phyloP scores from a whole-genome alignment of 2,888 invertebrate genomes.

The Schrankia costaestrigalis region DNA sequence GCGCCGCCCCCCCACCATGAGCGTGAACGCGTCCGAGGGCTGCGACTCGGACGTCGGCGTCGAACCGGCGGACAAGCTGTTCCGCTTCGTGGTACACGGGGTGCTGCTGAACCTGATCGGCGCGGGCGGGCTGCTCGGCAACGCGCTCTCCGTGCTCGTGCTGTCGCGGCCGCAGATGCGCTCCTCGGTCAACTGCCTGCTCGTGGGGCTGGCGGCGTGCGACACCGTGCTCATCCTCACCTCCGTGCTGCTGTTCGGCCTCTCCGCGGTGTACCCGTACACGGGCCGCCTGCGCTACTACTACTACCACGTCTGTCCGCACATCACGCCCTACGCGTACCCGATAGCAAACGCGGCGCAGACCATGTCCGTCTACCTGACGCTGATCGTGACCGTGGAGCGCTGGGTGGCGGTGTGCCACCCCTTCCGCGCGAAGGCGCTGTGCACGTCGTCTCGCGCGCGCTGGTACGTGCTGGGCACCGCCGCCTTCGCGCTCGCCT shows the following conservation, averaged over 20 bases:
- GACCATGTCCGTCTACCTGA: conserved; percentile 96
- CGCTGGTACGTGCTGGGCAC: conserved; percentile 92
- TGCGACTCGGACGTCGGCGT: conserved; percentile 67
- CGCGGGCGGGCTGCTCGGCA: conserved; percentile 92
- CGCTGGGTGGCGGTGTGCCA: conserved; percentile 97
- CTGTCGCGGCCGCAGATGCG: conserved; percentile 96
- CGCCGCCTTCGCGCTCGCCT: conserved; percentile 88
- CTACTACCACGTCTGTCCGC: conserved; percentile 89
- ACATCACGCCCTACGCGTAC: conserved; percentile 88
- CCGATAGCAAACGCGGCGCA: conserved; percentile 93
- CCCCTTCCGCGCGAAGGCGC: conserved; percentile 91
- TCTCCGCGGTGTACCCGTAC: conserved; percentile 92
- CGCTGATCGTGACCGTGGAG: conserved; percentile 93
- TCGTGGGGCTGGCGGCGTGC: conserved; percentile 95
- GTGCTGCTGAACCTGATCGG: conserved; percentile 90
- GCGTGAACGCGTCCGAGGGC: conserved; percentile 42
- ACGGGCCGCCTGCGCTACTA: conserved; percentile 88
- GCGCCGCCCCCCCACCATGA: conserved; percentile 33
- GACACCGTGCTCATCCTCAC: conserved; percentile 95
- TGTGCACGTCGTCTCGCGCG: conserved; percentile 94
- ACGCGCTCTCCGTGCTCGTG: conserved; percentile 94
- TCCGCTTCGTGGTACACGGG: conserved; percentile 91
- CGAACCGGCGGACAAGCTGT: conserved; percentile 76
- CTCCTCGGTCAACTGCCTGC: conserved; percentile 96
- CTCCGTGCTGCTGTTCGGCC: conserved; percentile 91